Base-by-base conservation (phyloP, 2,797 vertebrate genomes). In the Cetoscarus ocellatus region DNA sequence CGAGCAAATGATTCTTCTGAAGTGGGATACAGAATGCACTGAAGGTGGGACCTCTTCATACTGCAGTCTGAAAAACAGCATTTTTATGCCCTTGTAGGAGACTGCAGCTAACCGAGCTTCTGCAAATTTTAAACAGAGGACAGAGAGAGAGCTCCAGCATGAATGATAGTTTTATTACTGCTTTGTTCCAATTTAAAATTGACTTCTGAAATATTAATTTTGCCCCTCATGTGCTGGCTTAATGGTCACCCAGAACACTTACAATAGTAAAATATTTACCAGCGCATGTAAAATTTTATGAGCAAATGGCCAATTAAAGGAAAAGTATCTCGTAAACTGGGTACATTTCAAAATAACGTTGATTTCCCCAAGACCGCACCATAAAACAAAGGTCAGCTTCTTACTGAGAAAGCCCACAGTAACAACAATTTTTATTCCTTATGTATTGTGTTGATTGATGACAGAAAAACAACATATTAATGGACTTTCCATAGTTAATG, bases 271-370 rank as follows among this genome's bases (percentile, higher is more conserved):
- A n/a, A 71, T 75, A 69, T 81, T 70, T 59, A 61, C 58, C 49
- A 64, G 44, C 10, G 63, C 40, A 7, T 40, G 39, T 47, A 35
- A 67, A 36, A 48, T 63, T 48, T 65, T 49, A 66, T 54, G 44
- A 73, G 69, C 49, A 49, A 72, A 80, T 53, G 5, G 14, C 39
- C 70, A 80, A 82, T 81, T 80, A 90, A 73, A 61, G 56, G 69
- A 57, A 66, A 62, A 71, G 56, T 72, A 72, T 64, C 74, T 53
- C 48, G 58, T 87, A 71, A 74, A 84, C 52, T 51, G 40, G 59
- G 44, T 72, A 62, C 66, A 73, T 70, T 73, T 76, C n/a, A 61
- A 68, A 75, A 69, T 48, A 52, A 43, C 45, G 83, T 55, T 84
- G 61, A 88, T 84, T 70, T 77, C 19, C 60, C 57, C 10, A 52